Base-by-base conservation (phyloP, 2,113 vertebrate species). In the Cyphomyrus discorhynchus region DNA sequence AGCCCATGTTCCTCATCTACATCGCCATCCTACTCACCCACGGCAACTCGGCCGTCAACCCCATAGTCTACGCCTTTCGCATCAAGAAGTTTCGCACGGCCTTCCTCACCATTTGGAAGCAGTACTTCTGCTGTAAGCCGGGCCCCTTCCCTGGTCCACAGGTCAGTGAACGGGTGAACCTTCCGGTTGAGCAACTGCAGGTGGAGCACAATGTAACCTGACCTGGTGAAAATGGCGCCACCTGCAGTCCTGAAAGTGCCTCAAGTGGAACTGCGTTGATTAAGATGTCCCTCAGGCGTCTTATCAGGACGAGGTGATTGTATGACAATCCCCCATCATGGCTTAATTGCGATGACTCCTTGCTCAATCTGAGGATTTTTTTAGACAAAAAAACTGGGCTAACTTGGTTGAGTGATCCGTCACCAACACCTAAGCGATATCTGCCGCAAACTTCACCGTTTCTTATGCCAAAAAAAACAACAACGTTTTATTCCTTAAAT, bases 11-110 rank as follows among this genome's bases (percentile, higher is more conserved):
- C 90, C 94, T 99, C 87, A 95, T 96, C 89, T 98, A 98, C 91
- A 94, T 98, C 0, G 98, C 98, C 93, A 98, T 99, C 94, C 96
- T 99, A 92, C 97, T 99, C 93, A 98, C 97, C 0, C 98, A 99
- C 0, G 98, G 97, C 92, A 99, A 99, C 94, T 99, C 98, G 0
- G 98, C 98, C 17, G 99, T 99, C 96, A 99, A 99, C 94, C 98
- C 98, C 87, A 98, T 99, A 0, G 94, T 99, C 92, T 99, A 99
- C 0, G 98, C 98, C 86, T 98, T 99, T 93, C 97, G 97, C 89
- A 99, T 99, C 92, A 98, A 97, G 92, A 99, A 98, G 95, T 99
- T 99, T 92, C 97, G 97, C 89, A 96, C 94, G 46, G 97, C 98
- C 8, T 99, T 99, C 94, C 96, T 95, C 89, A 97, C 97, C 92